phyloP scores from a whole-genome alignment of 2,797 vertebrate genomes.

The Sebastiscus albofasciatus region DNA sequence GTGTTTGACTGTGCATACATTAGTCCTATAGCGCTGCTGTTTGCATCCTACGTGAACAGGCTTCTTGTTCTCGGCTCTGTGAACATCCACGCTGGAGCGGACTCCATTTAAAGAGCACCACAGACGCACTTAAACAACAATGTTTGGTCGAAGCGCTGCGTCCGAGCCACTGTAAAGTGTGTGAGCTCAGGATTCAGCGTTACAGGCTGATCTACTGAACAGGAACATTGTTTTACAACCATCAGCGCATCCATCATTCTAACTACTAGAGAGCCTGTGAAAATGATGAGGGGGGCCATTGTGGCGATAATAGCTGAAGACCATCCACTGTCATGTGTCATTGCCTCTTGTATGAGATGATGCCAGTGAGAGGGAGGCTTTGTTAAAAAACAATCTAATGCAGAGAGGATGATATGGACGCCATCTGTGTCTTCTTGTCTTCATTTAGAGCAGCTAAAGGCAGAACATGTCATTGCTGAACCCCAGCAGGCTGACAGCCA shows the following conservation, averaged over 20 bases:
- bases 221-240: constrained; percentile 73
- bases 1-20: constrained; percentile 47
- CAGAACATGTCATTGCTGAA: constrained; percentile 50
- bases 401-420: constrained; percentile 50
- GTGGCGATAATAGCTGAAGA: constrained; percentile 68
- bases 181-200: constrained; percentile 16
- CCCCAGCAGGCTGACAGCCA: constrained; percentile 47
- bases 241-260: constrained; percentile 68
- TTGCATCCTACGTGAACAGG: constrained; percentile 47
- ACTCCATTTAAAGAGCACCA: constrained; percentile 45
- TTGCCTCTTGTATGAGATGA: constrained; percentile 56
- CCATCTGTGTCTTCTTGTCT: constrained; percentile 67
- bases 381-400: constrained; percentile 52
- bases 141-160: constrained; percentile 38
- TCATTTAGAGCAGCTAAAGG: constrained; percentile 60
- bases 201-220: constrained; percentile 55
- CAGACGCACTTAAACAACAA: constrained; percentile 40
- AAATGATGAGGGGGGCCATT: constrained; percentile 67
- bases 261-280: constrained; percentile 60
- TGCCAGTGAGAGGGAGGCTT: constrained; percentile 57
- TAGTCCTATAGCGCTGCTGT: constrained; percentile 38
- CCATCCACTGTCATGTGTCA: constrained; percentile 59
- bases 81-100: constrained; percentile 26
- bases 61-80: constrained; percentile 53
- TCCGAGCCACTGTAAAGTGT: constrained; percentile 2